Evolutionary conservation across 2,888 invertebrate species (phyloP).

Genomic region (Tuta absoluta): DNA sequence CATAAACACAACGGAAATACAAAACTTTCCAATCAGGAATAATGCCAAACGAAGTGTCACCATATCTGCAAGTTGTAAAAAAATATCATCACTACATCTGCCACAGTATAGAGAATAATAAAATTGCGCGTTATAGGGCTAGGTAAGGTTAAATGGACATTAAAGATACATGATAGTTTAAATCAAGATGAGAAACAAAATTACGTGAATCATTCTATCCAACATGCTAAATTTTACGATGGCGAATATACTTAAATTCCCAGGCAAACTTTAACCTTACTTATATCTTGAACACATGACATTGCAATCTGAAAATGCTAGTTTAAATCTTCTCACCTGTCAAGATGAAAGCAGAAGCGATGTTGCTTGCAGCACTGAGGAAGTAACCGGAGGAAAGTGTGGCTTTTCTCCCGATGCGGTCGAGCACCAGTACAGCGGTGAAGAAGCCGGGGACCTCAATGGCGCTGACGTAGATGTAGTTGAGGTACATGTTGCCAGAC

Average conservation of each 20-base stretch:
- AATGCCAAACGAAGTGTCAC: constrained; percentile 53
- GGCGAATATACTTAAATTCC: too few relatives aligned
- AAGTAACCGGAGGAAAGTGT: constrained; percentile 63
- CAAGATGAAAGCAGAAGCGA: constrained; percentile 77
- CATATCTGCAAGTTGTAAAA: constrained; percentile 19
- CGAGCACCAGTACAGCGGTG: constrained; percentile 82
- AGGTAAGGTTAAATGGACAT: too few relatives aligned
- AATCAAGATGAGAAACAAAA: too few relatives aligned
- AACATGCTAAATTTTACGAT: too few relatives aligned
- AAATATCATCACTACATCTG: background rate
- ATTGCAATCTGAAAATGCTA: too few relatives aligned
- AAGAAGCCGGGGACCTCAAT: constrained; percentile 88
- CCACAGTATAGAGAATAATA: too few relatives aligned
- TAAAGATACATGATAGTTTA: too few relatives aligned
- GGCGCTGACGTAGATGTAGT: constrained; percentile 84
- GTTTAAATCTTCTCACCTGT: constrained; percentile 26
- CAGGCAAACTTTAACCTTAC: too few relatives aligned
- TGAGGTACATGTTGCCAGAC: constrained; percentile 87
- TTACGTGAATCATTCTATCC: too few relatives aligned
- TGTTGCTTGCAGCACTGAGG: constrained; percentile 75
- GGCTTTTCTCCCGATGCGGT: constrained; percentile 80
- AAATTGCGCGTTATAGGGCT: too few relatives aligned
- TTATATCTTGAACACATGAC: too few relatives aligned
- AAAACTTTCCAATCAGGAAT: constrained; percentile 79
- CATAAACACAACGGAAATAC: constrained; percentile 69